Evolutionary conservation across 1,140 invertebrate species (phyloP), one percentile per base, ranked within the genome.

Genomic region (Maconellicoccus hirsutus): DNA sequence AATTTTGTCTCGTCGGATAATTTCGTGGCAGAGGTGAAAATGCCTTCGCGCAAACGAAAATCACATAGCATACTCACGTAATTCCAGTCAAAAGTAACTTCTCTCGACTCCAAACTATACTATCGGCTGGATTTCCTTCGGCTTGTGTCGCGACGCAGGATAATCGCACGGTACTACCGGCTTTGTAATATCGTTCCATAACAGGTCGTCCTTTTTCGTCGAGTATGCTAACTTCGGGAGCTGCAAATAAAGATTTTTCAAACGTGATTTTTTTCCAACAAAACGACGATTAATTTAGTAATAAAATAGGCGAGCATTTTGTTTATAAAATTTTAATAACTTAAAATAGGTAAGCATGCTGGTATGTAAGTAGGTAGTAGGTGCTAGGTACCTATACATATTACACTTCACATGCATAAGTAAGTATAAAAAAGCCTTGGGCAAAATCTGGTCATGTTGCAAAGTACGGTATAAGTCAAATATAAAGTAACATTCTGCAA

Each of bases 161-260:
- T 72, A 89, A 79, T 78, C 88, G 86, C 73, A 89, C 84, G 16
- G 84, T 83, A 76, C 86, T 88, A 19, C 87, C 87, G n/a, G 84
- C 84, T 79, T 87, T 88, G 80, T 88, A 89, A 78, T 87, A 88
- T 72, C 86, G 80, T 78, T 89, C 86, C 72, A 84, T 83, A 61
- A 87, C 82, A 75, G 83, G 84, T 72, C 87, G 82, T 39, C 84
- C 83, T 73, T 85, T 84, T 76, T 88, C 87, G 74, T 87, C 86
- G 39, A 86, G 83, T 75, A 89, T 86, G 71, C 81, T 82, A 70
- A 89, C 78, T 73, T 86, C 83, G 29, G 86, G 86, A 73, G 86
- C 87, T 86, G 76, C 61, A 22, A 66, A 66, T 23, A 52, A 52
- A 52, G 16, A 52, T 8, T 16, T 33, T 16, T 4, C 42, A 52